Base-by-base conservation (phyloP, 2,113 vertebrate genomes). In the Anolis carolinensis region DNA sequence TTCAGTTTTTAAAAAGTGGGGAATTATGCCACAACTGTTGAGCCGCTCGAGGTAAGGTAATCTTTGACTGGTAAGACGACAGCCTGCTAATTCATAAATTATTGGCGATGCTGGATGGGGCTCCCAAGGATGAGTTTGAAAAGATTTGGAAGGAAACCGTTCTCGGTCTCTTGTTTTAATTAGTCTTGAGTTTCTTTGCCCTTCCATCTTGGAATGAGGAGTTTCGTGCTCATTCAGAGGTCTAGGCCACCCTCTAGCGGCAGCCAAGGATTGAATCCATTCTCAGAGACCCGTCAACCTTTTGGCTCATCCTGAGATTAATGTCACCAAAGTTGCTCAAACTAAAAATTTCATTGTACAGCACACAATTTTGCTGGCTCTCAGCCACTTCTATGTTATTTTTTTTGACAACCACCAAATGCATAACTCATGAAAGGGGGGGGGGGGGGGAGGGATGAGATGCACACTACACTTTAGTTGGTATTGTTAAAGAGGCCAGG, bases 181-280 rank as follows among this genome's bases (percentile, higher is more conserved):
- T 20, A 34, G 39, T 44, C 36, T 25, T 59, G 32, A n/a, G 79
- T 21, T n/a, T 50, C 18, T 27, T 2, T 25, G 2, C 30, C 36
- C 62, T 48, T 48, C 55, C 34, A 63, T 21, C 18, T 27, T 13
- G 25, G 16, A 72, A 36, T 27, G 1, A 25, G 1, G 32, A 20
- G 2, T 21, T 55, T 18, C 9, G 11, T 76, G 9, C 34, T 6
- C 44, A 16, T 78, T 36, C 36, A 78, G 55, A 85, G 52, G 63
- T 27, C 18, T 52, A 18, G 83, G 36, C 39, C 74, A 23, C 74
- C 32, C 75, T 85, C 83, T 78, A 78, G 23, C 70, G 83, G 83
- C 44, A 36, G 32, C 27, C 1, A 3, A 23, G 27, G 50, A 34
- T 3, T 27, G 9, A 55, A 32, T 76, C 36, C 62, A 48, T 14